These are phyloP conservation scores for Ctenicera cuprea DNA, from an alignment of 2,888 invertebrate genomes.

Conservation along the genomic window DNA sequence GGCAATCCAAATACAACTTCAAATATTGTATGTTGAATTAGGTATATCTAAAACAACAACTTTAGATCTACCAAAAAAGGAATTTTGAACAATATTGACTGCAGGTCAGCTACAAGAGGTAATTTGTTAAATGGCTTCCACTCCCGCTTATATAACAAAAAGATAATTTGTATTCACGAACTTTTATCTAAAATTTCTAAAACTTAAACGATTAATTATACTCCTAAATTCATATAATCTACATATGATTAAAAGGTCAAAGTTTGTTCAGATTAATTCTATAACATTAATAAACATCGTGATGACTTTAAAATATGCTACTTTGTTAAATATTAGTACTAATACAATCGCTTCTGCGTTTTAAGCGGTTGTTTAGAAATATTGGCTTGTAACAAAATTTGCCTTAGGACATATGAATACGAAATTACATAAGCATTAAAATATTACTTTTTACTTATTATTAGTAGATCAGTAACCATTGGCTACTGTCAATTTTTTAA, in stretches of 20 bases:
- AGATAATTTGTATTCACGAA: neutral
- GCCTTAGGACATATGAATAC: no score
- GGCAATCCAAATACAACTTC: no score
- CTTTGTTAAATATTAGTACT: conserved; percentile 13
- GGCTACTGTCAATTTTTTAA: no score
- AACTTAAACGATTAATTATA: conserved; percentile 14
- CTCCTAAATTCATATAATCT: conserved; percentile 33
- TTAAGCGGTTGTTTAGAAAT: neutral
- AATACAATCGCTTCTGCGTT: neutral
- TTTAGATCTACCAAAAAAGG: no score
- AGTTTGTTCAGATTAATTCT: conserved; percentile 41
- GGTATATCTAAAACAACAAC: no score
- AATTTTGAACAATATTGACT: no score
- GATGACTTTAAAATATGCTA: conserved; percentile 26
- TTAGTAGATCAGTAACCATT: no score
- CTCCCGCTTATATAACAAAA: conserved; percentile 10
- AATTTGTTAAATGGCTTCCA: neutral
- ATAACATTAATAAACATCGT: conserved; percentile 48
- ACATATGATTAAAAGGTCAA: conserved; percentile 40
- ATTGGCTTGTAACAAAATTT: neutral
- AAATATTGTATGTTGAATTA: no score
- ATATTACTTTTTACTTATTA: no score
- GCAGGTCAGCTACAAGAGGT: neutral
- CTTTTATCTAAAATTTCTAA: conserved; percentile 27
- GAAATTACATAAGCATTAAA: no score